Percentiles rank a stretch among this genome's conserved stretches.
Conservation (phyloP, 2,888 invertebrate genomes). For the Chrysodeixis includens region DNA sequence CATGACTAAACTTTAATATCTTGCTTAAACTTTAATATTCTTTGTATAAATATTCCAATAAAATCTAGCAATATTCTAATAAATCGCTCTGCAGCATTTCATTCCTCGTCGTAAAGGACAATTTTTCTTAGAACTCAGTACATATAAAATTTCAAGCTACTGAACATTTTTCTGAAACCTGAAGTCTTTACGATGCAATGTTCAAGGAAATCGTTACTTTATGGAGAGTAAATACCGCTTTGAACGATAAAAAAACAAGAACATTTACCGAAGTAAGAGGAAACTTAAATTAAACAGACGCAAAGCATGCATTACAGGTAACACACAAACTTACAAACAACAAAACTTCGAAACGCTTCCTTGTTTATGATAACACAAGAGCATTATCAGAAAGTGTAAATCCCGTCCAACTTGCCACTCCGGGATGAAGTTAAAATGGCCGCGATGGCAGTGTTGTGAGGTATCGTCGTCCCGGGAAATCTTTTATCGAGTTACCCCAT, state of each 20-base stretch:
- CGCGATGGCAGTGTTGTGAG: slow-evolving; percentile 64
- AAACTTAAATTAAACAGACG: slow-evolving; percentile 9
- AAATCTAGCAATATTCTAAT: too few relatives aligned
- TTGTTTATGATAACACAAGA: slow-evolving; percentile 58
- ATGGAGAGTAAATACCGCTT: not conserved
- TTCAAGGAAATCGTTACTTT: too few relatives aligned
- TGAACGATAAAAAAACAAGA: not conserved
- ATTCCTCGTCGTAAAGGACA: too few relatives aligned
- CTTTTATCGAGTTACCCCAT: slow-evolving; percentile 86
- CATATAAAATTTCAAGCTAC: too few relatives aligned
- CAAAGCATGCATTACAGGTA: slow-evolving; percentile 18
- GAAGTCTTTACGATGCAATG: too few relatives aligned
- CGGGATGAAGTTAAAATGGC: slow-evolving; percentile 62
- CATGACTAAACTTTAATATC: too few relatives aligned
- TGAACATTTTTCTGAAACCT: too few relatives aligned
- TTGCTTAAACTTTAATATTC: too few relatives aligned
- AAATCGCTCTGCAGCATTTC: too few relatives aligned
- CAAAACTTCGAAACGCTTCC: slow-evolving; percentile 41
- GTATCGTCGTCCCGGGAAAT: slow-evolving; percentile 82
- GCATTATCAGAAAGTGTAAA: slow-evolving; percentile 55
- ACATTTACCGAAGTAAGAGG: not conserved
- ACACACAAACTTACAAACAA: slow-evolving; percentile 34
- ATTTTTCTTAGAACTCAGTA: too few relatives aligned
- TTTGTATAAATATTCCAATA: too few relatives aligned
- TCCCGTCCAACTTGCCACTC: slow-evolving; percentile 61